Evolutionary conservation across 2,113 vertebrate species (phyloP), one percentile per base, ranked within the genome.

Genomic region (Pluvianellus socialis): DNA sequence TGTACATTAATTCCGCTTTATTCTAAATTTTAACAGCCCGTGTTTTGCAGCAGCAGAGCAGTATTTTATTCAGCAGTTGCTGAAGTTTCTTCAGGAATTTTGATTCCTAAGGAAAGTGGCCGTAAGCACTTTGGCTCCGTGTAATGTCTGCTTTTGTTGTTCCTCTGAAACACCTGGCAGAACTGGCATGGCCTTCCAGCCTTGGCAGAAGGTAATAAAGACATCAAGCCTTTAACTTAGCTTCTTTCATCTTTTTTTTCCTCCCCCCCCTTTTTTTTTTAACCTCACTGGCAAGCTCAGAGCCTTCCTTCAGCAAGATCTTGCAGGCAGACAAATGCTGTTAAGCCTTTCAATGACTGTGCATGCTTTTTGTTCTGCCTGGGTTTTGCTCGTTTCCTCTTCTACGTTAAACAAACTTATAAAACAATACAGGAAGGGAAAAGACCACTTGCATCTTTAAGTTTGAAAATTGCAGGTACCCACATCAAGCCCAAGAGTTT

Each of bases 81-180:
- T 77, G 52, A 91, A 88, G 84, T 82, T 94, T 70, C 52, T 40
- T 88, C 45, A 83, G 85, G 87, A 94, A 79, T 92, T 86, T 67
- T 40, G 44, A 28, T 55, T 79, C 70, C 52, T 70, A 33, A 91
- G 38, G 45, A 44, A 83, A 94, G 56, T 58, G 59, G 45, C 81
- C 4, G 1, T 40, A 55, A 88, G 89, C 84, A 61, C n/a, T 17
- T 38, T 86, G 88, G 83, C 76, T 81, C 35, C 42, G 4, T 7
- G 28, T 56, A 84, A 68, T 0, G 1, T 50, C 75, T 73, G 42
- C 82, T 86, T 93, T 71, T 85, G 26, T 82, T 83, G 14, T 66
- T 91, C 71, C 42, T 73, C 74, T 77, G 87, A 94, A 95, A 92
- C 80, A 94, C 86, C 86, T 95, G 92, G 92, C 61, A 85, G 95